Conservation (phyloP, 2,888 invertebrate species). For the Cataglyphis albicans region DNA sequence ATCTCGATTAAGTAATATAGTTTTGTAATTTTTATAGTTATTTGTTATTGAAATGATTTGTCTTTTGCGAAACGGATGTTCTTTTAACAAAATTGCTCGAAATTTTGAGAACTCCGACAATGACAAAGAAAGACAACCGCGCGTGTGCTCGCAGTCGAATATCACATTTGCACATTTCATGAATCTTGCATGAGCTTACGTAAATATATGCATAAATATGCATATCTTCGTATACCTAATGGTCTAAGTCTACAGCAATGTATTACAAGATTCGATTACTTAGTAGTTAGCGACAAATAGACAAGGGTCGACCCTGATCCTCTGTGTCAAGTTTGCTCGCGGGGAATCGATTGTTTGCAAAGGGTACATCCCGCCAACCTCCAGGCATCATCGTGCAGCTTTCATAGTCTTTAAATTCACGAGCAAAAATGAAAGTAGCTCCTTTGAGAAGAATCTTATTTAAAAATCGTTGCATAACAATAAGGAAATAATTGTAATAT, state of each 20-base stretch:
- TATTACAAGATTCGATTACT: conserved; percentile 55
- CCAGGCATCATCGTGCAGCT: conserved; percentile 34
- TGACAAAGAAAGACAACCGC: neutral
- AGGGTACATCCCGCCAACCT: conserved; percentile 21
- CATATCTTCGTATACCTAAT: conserved; percentile 37
- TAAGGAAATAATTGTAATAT: neutral
- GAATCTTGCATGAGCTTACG: conserved; percentile 45
- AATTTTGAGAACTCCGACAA: neutral
- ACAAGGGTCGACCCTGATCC: conserved; percentile 48
- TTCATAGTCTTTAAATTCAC: conserved; percentile 23
- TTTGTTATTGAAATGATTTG: neutral
- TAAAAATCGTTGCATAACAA: conserved; percentile 2
- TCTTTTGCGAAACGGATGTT: neutral
- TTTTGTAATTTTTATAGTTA: neutral
- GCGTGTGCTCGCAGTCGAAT: conserved; percentile 9
- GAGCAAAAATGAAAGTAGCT: neutral
- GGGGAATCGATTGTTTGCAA: conserved; percentile 54
- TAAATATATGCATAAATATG: conserved; percentile 55
- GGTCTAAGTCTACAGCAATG: conserved; percentile 30
- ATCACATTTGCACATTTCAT: conserved; percentile 22
- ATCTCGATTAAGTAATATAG: neutral
- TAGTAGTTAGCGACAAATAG: conserved; percentile 53
- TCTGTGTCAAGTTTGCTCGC: conserved; percentile 44
- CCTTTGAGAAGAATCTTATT: neutral
- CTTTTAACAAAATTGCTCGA: neutral